Evolutionary conservation across 2,888 invertebrate genomes (phyloP), one percentile per base, ranked within the genome.

Genomic region (Drosophila tanythrix): DNA sequence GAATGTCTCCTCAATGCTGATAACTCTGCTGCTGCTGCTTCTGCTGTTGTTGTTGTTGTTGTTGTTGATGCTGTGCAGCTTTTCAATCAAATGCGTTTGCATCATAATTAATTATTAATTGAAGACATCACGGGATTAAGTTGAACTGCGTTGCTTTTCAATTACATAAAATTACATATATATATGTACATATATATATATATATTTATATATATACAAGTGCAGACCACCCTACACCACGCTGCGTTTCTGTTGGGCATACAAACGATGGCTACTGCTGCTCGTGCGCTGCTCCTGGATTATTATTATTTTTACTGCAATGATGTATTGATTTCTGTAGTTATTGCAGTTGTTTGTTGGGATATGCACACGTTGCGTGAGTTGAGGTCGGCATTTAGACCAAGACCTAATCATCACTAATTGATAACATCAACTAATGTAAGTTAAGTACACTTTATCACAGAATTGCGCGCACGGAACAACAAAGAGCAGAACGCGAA

Each of bases 371-470:
- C 15, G 15, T 63, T 40, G 46, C 38, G 59, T 36, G 18, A 25
- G 15, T 56, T 60, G 43, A 46, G 66, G 55, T 52, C 43, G 67
- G 72, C 55, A 43, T 46, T 68, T 65, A 29, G 59, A 64, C 59
- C 53, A 38, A 50, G 35, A 70, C 74, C 64, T 57, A 62, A 74
- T 64, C 83, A 77, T 83, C 70, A 72, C 74, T 68, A 66, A 83
- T 80, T 86, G 83, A 87, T 73, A 83, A 73, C 79, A 81, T 77
- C 61, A 66, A 81, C 59, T 71, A 83, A 70, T 60, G 8, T 25
- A 70, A 70, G 57, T 85, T 88, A 88, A 83, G 83, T 83, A 83
- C 86, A 83, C 86, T 86, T 83, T 83, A 83, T 83, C 83, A 85
- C 86, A 88, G 83, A 74, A 75, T 61, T 70, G 75, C 74, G 78